These are phyloP conservation scores for Phaonia tiefii DNA, from an alignment of 2,888 invertebrate genomes.

Conservation along the genomic window DNA sequence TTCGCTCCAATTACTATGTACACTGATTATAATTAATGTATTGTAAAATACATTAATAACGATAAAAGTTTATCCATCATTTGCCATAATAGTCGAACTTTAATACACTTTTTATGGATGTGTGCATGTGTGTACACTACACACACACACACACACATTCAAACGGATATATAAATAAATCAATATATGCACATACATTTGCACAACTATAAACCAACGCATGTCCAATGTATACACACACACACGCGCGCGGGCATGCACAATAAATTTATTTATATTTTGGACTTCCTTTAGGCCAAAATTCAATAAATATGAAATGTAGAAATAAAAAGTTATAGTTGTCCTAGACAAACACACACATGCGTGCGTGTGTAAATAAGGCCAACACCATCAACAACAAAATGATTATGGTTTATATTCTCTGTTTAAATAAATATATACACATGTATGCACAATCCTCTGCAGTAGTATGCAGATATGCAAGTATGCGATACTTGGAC, in stretches of 20 bases:
- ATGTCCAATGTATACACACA: too few relatives aligned
- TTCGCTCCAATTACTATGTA: constrained; percentile 30
- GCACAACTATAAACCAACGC: background rate
- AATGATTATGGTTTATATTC: background rate
- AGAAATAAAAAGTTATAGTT: constrained; percentile 21
- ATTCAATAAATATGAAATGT: background rate
- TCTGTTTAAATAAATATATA: too few relatives aligned
- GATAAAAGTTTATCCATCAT: constrained; percentile 25
- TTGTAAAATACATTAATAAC: constrained; percentile 31
- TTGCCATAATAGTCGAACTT: constrained; percentile 6
- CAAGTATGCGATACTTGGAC: too few relatives aligned
- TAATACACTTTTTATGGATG: constrained; percentile 13
- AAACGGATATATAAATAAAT: constrained; percentile 40
- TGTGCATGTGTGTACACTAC: too few relatives aligned
- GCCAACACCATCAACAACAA: constrained; percentile 2
- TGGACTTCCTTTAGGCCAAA: constrained; percentile 28
- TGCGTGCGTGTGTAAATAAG: background rate
- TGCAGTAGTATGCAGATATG: too few relatives aligned
- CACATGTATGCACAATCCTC: too few relatives aligned
- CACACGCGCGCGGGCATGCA: background rate
- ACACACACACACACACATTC: constrained; percentile 39
- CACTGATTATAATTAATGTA: constrained; percentile 31
- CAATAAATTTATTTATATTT: background rate
- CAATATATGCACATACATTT: constrained; percentile 16
- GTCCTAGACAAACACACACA: background rate